phyloP scores from a whole-genome alignment of 2,113 vertebrate species.

The Canis aureus region DNA sequence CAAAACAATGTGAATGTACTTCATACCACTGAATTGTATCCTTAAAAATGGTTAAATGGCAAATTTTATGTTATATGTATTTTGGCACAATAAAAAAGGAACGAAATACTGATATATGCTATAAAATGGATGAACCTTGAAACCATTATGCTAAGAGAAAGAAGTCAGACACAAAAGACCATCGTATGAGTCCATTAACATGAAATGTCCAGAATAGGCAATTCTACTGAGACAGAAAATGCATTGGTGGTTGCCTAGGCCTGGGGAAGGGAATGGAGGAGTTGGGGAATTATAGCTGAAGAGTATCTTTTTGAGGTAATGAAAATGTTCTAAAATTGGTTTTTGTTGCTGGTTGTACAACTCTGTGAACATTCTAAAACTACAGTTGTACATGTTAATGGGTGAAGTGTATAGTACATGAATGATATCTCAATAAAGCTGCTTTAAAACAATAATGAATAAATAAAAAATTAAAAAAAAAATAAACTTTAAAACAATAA shows the following conservation, averaged over 20 bases:
- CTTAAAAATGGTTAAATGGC: constrained; percentile 25
- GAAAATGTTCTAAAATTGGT: constrained; percentile 48
- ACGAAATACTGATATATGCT: neutral
- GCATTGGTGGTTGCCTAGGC: neutral
- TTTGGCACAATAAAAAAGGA: neutral
- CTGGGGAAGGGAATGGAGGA: neutral
- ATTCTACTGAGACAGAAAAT: neutral
- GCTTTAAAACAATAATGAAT: neutral
- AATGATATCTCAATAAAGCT: constrained; percentile 26
- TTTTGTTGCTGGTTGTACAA: neutral
- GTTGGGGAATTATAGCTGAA: neutral
- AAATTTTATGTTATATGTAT: neutral
- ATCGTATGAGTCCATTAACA: neutral
- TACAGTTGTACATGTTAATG: neutral
- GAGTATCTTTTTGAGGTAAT: neutral
- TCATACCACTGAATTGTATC: neutral
- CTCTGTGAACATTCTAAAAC: neutral
- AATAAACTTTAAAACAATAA: neutral
- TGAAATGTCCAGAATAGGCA: neutral
- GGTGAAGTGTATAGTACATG: neutral
- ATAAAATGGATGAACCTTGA: neutral
- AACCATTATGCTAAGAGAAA: constrained; percentile 28
- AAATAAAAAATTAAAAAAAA: too few relatives aligned
- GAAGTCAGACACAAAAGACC: neutral
- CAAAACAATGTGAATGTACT: neutral